Evolutionary conservation across 2,113 vertebrate species (phyloP), one percentile per base, ranked within the genome.

Genomic region (Columba livia): DNA sequence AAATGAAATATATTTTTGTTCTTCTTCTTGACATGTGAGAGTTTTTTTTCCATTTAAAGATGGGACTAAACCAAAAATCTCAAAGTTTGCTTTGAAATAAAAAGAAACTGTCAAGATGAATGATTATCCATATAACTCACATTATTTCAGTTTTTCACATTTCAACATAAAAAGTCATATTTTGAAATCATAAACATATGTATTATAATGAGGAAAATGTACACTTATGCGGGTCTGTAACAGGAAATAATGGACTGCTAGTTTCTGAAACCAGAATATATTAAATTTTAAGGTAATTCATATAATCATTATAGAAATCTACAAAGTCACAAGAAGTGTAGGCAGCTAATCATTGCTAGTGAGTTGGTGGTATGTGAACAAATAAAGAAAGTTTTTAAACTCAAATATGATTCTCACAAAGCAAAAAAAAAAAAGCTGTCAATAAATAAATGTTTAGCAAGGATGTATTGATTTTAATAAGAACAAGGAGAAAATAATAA

Each of bases 141-240:
- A 51, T n/a, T 5, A 2, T 44, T 88, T 78, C 18, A 65, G 4
- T 42, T 94, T 81, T 82, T 79, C 48, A 62, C 9, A 50, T 72
- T 91, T 86, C 26, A 67, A 5, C 42, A 58, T 54, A 4, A 66
- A 84, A 73, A 72, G 8, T 32, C 8, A 26, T 28, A 51, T 64
- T 75, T 64, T 25, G 25, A 65, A 70, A 47, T 21, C n/a, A 21
- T 51, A 71, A 36, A 28, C 2, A 0, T 48, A 31, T 36, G 7
- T 57, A 21, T 66, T 40, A 18, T 34, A 26, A 47, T 19, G 15
- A 57, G 10, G 15, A 51, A 56, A 16, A 56, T n/a, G 9, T 64
- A 44, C 7, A 8, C 16, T 34, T 1, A 16, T 23, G 5, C 2
- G 0, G 17, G 8, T 70, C 7, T 82, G 8, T 62, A 47, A n/a